Evolutionary conservation across 1,140 invertebrate genomes (phyloP).

Genomic region (Drosophila neocordata): DNA sequence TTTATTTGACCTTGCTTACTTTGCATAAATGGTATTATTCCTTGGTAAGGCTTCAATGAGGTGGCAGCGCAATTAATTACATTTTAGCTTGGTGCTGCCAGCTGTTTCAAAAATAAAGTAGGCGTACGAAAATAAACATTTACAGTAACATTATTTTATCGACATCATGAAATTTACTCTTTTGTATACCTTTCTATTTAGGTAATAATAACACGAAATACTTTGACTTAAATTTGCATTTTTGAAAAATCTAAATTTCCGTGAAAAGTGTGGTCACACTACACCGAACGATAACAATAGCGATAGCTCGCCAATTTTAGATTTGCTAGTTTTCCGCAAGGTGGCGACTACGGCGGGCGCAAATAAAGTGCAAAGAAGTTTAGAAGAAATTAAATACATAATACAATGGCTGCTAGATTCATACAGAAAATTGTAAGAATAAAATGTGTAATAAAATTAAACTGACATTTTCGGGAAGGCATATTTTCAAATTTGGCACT

Average conservation of each 20-base stretch:
- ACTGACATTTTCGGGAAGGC: constrained; percentile 16
- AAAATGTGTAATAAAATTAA: constrained; percentile 26
- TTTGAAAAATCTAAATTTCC: too few relatives aligned
- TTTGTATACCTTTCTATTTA: background rate
- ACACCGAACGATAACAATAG: constrained; percentile 21
- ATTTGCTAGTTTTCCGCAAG: constrained; percentile 71
- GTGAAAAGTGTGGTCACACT: background rate
- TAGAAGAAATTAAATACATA: constrained; percentile 34
- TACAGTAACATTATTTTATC: background rate
- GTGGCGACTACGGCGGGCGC: constrained; percentile 73
- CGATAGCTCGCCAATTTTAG: constrained; percentile 34
- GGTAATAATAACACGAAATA: too few relatives aligned
- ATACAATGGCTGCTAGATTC: constrained; percentile 81
- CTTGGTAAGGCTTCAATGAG: background rate
- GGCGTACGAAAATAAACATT: background rate
- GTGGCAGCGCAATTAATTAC: background rate
- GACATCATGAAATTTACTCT: background rate
- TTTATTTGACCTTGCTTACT: too few relatives aligned
- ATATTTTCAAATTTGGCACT: constrained; percentile 2
- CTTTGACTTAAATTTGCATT: too few relatives aligned
- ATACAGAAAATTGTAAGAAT: constrained; percentile 82
- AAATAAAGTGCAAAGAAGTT: constrained; percentile 59
- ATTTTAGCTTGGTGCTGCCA: background rate
- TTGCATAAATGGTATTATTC: too few relatives aligned
- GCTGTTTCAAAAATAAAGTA: background rate